phyloP scores from a whole-genome alignment of 2,113 vertebrate genomes.

The Sclerurus mexicanus region DNA sequence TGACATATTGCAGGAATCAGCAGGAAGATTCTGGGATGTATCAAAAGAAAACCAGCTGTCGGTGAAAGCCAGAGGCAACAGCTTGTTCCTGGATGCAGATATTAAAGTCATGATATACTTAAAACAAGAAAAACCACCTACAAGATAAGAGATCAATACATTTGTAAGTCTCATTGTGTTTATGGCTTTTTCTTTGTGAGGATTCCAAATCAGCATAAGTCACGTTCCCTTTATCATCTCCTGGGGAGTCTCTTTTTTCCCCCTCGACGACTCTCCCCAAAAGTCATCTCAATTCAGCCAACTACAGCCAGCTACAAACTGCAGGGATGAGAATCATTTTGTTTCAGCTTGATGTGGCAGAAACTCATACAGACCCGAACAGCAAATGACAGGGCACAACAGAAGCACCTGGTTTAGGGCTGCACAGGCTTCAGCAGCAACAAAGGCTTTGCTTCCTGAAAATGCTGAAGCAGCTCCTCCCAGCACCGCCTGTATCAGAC shows the following conservation, averaged over 20 bases:
- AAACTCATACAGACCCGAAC: conserved; percentile 12
- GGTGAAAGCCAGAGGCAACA: background rate
- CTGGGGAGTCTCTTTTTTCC: background rate
- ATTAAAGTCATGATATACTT: background rate
- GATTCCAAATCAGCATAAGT: background rate
- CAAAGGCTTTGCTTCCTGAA: background rate
- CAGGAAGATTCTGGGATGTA: conserved; percentile 5
- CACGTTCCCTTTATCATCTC: background rate
- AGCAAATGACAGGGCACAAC: conserved; percentile 20
- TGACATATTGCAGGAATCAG: background rate
- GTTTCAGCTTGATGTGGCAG: conserved; percentile 43
- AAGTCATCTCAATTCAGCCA: conserved; percentile 40
- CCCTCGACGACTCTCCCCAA: background rate
- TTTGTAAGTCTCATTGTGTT: background rate
- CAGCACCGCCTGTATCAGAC: background rate
- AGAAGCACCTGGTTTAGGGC: conserved; percentile 29
- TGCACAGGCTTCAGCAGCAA: background rate
- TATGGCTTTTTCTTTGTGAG: background rate
- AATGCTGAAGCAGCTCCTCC: conserved; percentile 2
- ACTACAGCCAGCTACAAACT: conserved; percentile 20
- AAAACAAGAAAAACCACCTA: background rate
- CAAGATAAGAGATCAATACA: background rate
- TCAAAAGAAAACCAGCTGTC: conserved; percentile 6
- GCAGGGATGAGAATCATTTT: conserved; percentile 48
- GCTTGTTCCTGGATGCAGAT: background rate